Conservation (phyloP, 2,113 vertebrate species). For the Connochaetes taurinus region DNA sequence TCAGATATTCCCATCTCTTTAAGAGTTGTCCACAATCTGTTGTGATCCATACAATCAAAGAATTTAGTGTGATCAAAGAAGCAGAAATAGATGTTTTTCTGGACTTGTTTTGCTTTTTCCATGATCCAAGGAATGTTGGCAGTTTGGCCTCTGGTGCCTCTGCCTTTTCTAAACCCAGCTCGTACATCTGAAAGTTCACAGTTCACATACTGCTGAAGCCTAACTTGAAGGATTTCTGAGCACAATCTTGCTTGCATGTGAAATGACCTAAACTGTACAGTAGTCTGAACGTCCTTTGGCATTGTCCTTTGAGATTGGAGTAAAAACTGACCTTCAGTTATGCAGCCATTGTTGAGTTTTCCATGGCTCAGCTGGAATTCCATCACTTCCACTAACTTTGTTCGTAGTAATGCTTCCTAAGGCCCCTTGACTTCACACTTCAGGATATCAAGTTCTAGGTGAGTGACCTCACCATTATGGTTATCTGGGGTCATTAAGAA, state of each 20-base stretch:
- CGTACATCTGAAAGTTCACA: neutral
- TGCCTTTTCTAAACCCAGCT: neutral
- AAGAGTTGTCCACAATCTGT: neutral
- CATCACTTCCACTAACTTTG: neutral
- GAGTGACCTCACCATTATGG: neutral
- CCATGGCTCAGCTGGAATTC: neutral
- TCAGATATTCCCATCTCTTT: neutral
- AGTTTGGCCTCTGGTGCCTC: neutral
- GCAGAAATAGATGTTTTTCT: neutral
- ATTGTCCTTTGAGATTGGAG: neutral
- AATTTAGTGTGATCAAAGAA: neutral
- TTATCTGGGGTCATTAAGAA: neutral
- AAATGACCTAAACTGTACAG: neutral
- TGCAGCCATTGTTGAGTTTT: neutral
- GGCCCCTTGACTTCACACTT: neutral
- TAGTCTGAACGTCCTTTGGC: neutral
- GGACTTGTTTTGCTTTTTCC: neutral
- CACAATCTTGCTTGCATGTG: neutral
- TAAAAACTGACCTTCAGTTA: neutral
- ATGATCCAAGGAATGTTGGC: neutral
- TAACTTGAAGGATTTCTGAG: neutral
- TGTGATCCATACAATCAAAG: neutral
- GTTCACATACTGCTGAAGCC: neutral
- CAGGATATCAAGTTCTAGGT: neutral
- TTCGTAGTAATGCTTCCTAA: neutral